Evolutionary conservation across 2,797 vertebrate species (phyloP).

Genomic region (Malurus leucopterus): DNA sequence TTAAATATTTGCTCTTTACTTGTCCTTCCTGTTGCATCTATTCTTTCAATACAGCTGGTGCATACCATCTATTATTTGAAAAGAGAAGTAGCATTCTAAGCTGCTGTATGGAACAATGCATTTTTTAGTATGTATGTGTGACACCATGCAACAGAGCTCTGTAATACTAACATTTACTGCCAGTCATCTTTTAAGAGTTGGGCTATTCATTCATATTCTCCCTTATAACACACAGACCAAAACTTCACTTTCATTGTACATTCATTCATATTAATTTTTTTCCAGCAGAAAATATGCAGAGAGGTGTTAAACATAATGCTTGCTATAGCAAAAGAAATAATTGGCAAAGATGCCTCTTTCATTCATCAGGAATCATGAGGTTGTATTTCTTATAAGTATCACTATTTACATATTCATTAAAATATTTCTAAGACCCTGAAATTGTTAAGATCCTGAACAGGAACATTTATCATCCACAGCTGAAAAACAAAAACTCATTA

Average conservation of each 20-base stretch:
- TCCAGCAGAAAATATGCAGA: neutral
- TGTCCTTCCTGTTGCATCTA: neutral
- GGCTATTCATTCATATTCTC: neutral
- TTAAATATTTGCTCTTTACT: neutral
- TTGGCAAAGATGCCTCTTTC: neutral
- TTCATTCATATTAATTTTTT: neutral
- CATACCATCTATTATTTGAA: neutral
- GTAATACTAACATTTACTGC: neutral
- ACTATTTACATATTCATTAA: neutral
- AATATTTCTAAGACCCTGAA: neutral
- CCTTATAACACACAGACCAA: neutral
- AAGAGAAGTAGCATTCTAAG: neutral
- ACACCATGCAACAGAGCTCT: neutral
- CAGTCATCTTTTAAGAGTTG: neutral
- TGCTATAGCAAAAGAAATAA: neutral
- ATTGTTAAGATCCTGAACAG: conserved; percentile 6
- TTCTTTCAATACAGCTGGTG: neutral
- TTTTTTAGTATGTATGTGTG: neutral
- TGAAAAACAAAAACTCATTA: conserved; percentile 7
- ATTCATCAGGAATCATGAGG: neutral
- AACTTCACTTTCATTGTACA: neutral
- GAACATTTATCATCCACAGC: conserved; percentile 9
- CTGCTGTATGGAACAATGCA: neutral
- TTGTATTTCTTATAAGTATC: neutral
- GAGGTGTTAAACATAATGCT: neutral